Evolutionary conservation across 1,140 invertebrate genomes (phyloP), one percentile per base, ranked within the genome.

Genomic region (Anastatus disparis): DNA sequence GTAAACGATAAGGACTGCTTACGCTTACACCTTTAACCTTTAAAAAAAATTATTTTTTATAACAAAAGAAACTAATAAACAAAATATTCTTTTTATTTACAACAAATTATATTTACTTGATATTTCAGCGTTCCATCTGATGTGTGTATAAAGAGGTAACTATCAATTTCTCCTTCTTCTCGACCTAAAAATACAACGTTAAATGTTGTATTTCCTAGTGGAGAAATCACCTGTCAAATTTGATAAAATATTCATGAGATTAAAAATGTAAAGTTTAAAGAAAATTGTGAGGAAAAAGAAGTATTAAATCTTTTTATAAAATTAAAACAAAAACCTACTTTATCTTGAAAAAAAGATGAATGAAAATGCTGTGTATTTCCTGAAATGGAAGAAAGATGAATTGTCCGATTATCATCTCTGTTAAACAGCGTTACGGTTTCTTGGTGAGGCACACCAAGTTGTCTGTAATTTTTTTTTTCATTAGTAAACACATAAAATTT

Each of bases 151-250:
- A 93, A 94, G 79, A 99, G 89, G 83, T 91, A 91, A 83, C 95
- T 94, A 83, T 95, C 91, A 72, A 96, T 91, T 78, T 90, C 90
- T 71, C 95, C 96, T 86, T 96, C 92, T 85, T 95, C 91, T 79
- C 96, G 87, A 20, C 96, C 96, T 76, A 98, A 89, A 87, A 97
- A 98, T 65, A 98, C 94, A 76, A 98, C 94, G 87, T 93, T 96
- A 87, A 99, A 98, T 70, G 94, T 93, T 74, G 96, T 98, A 84
- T 98, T 98, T 53, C 93, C 93, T 66, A 93, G 89, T 52, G 96
- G 94, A 78, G 93, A 91, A 82, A 99, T 91, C 76, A 91, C 88
- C 93, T 94, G 77, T 9, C 86, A 87, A 24, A 35, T 31, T 26
- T 52, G 6, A 38, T 70, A 77, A 70, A 77, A 76, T 74, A 31